Conservation (phyloP, 2,113 vertebrate genomes). For the Xiphorhynchus elegans region DNA sequence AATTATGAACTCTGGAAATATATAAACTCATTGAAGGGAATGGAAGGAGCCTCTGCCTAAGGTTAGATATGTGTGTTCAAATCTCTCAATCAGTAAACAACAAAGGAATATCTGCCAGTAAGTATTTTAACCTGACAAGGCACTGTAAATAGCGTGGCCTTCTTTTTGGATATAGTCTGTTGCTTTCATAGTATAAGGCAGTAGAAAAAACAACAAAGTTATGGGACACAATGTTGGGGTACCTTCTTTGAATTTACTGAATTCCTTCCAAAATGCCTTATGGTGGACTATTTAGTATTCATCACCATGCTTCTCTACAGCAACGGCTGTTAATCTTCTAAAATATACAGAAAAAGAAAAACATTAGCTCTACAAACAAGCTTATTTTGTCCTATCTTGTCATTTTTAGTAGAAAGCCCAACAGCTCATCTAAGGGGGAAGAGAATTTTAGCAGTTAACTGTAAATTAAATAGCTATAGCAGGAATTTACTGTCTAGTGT, state of each 20-base stretch:
- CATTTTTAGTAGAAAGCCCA: background rate
- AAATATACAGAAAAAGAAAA: conserved; percentile 23
- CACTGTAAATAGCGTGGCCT: background rate
- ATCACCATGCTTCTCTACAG: background rate
- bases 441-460: background rate
- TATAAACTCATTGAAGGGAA: background rate
- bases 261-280: conserved; percentile 47
- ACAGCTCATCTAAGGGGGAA: background rate
- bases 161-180: background rate
- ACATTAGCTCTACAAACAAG: background rate
- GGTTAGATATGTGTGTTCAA: background rate
- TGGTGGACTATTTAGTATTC: conserved; percentile 44
- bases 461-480: background rate
- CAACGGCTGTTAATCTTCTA: conserved; percentile 52
- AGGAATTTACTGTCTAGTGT: background rate
- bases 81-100: background rate
- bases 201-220: background rate
- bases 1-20: background rate
- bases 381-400: background rate
- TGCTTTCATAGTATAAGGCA: background rate
- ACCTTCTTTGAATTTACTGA: background rate
- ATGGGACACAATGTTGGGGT: background rate
- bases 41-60: background rate
- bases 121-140: background rate
- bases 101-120: background rate